Base-by-base conservation (phyloP, 2,888 invertebrate genomes). In the Acleris laterana region DNA sequence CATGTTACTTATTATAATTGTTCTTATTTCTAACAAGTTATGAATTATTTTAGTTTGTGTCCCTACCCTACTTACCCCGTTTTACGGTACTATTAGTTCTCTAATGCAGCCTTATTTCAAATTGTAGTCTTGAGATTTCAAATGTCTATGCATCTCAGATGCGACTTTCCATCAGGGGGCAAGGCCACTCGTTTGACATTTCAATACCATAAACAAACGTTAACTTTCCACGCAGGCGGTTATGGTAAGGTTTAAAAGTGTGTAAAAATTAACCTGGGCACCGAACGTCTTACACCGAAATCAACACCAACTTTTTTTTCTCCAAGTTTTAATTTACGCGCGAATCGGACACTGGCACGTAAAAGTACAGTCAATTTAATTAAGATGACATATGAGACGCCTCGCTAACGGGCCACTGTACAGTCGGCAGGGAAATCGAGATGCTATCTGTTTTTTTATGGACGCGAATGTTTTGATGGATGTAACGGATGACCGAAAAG, bases 321-420 rank as follows among this genome's bases (percentile, higher is more conserved):
- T 16, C 13, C 20, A 9, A 16, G 17, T 46, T 57, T 57, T 48
- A 57, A 57, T 57, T 57, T 22, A 57, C 46, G 20, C 38, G 11
- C 46, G 57, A 61, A 61, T 32, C 52, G 17, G 51, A 49, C 32
- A 46, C 42, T 25, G 50, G 71, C 74, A 79, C 81, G 80, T 78
- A 77, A 77, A 79, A 72, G 87, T 85, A 87, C 85, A 87, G 81
- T 86, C 87, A 91, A 93, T 93, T 93, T 93, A 92, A 93, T 93
- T 92, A 93, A 90, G 89, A 92, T 93, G 93, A 93, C 91, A 91
- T 91, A 93, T 87, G 92, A 90, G 85, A 82, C 82, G 82, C 82
- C 78, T 71, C 77, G 75, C 82, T 89, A 90, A 89, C 90, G 88
- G 89, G 83, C 81, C 79, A 73, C 67, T 71, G 66, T 88, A 90